These are phyloP conservation scores for Brachyalestes nurse DNA, from an alignment of 2,797 vertebrate genomes.

Conservation along the genomic window DNA sequence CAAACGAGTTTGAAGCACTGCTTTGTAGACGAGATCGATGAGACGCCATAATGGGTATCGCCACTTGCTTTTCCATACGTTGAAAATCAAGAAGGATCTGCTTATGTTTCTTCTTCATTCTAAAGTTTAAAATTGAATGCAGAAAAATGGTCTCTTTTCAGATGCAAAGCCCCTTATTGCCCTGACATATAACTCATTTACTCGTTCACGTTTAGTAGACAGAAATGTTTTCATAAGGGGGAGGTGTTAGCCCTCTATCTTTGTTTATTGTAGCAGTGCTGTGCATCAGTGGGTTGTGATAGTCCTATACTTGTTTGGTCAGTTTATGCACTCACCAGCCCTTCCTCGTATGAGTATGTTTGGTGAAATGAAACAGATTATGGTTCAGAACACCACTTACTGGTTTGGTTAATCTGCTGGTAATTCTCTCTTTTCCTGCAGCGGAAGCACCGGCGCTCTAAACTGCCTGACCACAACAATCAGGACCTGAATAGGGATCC, in stretches of 20 bases:
- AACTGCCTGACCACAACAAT: conserved; percentile 86
- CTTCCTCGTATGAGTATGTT: neutral
- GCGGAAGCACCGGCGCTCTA: conserved; percentile 86
- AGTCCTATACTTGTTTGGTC: neutral
- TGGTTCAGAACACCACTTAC: neutral
- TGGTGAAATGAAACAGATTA: neutral
- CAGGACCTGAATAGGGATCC: conserved; percentile 83
- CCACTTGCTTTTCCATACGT: neutral
- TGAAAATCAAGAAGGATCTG: too few relatives aligned
- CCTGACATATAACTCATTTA: too few relatives aligned
- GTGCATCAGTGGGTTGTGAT: too few relatives aligned
- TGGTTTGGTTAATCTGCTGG: neutral
- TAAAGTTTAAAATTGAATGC: too few relatives aligned
- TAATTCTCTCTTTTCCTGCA: conserved; percentile 61
- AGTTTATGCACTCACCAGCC: neutral
- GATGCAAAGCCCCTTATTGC: too few relatives aligned
- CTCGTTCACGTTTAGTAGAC: too few relatives aligned
- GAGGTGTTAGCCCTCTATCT: too few relatives aligned
- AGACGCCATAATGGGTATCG: neutral
- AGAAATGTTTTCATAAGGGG: too few relatives aligned
- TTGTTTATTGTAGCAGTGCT: too few relatives aligned
- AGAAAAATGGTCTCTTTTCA: too few relatives aligned
- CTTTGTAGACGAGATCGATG: neutral
- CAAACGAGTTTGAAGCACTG: neutral
- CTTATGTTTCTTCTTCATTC: too few relatives aligned